phyloP scores from a whole-genome alignment of 2,113 vertebrate species.

The Mormyrus iriodes region DNA sequence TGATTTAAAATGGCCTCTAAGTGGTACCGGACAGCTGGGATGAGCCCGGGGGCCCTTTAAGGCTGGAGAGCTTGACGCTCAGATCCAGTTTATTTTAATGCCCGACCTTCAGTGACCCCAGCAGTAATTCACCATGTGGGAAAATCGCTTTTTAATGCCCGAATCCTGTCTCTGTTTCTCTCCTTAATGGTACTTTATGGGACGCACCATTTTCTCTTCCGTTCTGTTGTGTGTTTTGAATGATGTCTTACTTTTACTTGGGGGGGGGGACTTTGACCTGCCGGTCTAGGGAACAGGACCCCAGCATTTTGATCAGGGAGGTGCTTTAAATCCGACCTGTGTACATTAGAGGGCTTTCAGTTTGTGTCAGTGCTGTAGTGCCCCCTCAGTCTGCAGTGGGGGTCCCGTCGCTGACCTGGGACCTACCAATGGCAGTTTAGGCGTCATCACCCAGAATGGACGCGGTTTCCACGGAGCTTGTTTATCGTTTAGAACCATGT shows the following conservation, averaged over 20 bases:
- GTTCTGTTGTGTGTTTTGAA: not conserved
- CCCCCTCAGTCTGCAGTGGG: not conserved
- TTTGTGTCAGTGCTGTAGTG: not conserved
- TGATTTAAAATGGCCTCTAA: conserved; percentile 28
- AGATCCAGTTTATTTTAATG: conserved; percentile 43
- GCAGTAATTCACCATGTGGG: not conserved
- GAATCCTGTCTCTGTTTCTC: not conserved
- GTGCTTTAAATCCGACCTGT: not conserved
- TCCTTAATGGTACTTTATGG: not conserved
- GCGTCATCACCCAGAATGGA: not conserved
- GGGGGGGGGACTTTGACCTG: too few species aligned
- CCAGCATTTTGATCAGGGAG: conserved; percentile 21
- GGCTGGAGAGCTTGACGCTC: conserved; percentile 15
- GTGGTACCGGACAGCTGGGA: not conserved
- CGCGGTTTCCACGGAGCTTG: rapidly evolving
- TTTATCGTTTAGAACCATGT: not conserved
- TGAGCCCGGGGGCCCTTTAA: not conserved
- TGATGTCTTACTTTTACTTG: not conserved
- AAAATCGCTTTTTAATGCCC: not conserved
- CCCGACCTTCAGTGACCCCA: conserved; percentile 23
- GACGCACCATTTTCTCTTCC: not conserved
- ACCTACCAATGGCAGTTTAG: not conserved
- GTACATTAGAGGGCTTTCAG: conserved; percentile 6
- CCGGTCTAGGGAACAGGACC: not conserved
- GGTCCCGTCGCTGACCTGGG: not conserved